A percentile compares a stretch with the other conserved stretches of the same genome.
These are phyloP conservation scores for Heliconius congener DNA, from an alignment of 1,140 invertebrate genomes.

Conservation along the genomic window DNA sequence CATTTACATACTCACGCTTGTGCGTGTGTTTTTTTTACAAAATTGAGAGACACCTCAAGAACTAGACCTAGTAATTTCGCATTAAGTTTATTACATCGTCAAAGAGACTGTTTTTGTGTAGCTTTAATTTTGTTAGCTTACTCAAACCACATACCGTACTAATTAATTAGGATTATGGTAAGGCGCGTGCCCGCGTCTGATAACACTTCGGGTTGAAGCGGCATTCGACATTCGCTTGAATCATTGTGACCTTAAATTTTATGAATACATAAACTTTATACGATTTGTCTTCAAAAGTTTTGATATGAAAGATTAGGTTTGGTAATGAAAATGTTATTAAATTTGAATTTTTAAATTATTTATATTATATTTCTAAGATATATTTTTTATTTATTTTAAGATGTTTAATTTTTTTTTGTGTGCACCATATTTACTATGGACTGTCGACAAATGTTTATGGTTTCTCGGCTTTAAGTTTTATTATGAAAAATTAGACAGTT, in stretches of 20 bases:
- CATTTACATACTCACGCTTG: no score
- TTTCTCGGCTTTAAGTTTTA: no score
- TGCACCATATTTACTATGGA: no score
- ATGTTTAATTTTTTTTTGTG: no score
- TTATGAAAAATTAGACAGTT: no score
- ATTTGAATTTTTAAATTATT: not conserved
- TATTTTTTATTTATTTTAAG: no score
- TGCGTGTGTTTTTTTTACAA: not conserved
- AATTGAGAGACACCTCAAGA: not conserved
- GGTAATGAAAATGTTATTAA: not conserved
- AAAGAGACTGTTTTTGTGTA: constrained; percentile 35
- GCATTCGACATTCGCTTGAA: constrained; percentile 50
- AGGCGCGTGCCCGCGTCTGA: constrained; percentile 56
- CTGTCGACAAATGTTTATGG: no score
- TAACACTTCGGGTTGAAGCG: constrained; percentile 64
- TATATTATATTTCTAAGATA: no score
- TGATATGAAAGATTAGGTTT: not conserved
- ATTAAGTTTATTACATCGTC: constrained; percentile 29
- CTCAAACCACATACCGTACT: constrained; percentile 59
- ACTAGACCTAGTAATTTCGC: not conserved
- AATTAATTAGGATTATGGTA: constrained; percentile 75
- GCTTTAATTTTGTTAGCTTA: constrained; percentile 49
- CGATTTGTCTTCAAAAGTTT: constrained; percentile 3
- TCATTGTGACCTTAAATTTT: constrained; percentile 65
- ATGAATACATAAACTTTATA: constrained; percentile 24